Evolutionary conservation across 2,113 vertebrate species (phyloP), one percentile per base, ranked within the genome.

Genomic region (Mola mola): DNA sequence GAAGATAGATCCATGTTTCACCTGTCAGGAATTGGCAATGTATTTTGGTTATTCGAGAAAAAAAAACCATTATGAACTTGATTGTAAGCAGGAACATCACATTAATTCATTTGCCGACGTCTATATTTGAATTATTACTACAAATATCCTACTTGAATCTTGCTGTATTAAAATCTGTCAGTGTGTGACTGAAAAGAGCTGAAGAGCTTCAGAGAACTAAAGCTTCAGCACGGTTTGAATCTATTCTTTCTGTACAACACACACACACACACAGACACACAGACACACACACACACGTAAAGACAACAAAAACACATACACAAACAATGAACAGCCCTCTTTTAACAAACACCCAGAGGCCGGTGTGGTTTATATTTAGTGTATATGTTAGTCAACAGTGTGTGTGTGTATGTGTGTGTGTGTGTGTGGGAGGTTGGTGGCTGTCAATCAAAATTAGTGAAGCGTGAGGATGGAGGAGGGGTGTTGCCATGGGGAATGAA

Each of bases 391-490:
- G 68, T 60, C 63, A 80, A 42, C 22, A 26, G 49, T 29, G 42
- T 25, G 59, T 53, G 56, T 55, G 57, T 37, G 50, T 56, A 44
- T 50, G 65, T 70, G 52, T 55, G 34, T 69, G 49, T 66, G 53
- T 33, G 57, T 62, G 43, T 44, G 43, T 42, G 37, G 43, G 61
- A 48, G 70, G 73, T 51, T 50, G 67, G 62, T 50, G 48, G 34
- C 75, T 83, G 83, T 80, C 81, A 83, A 36, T 87, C 85, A 87
- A 24, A 58, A 8, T 67, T 58, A 50, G 33, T 16, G 17, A 26
- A 62, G 81, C 81, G 16, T 73, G 31, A 73, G 56, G 64, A 67
- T 58, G 73, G 83, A 78, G 85, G 78, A 79, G 60, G 78, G 75
- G 73, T 29, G 8, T 65, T 47, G 53, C 83, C 73, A 9, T 7